These are phyloP conservation scores for Borostomias antarcticus DNA, from an alignment of 2,797 vertebrate genomes.

Conservation along the genomic window DNA sequence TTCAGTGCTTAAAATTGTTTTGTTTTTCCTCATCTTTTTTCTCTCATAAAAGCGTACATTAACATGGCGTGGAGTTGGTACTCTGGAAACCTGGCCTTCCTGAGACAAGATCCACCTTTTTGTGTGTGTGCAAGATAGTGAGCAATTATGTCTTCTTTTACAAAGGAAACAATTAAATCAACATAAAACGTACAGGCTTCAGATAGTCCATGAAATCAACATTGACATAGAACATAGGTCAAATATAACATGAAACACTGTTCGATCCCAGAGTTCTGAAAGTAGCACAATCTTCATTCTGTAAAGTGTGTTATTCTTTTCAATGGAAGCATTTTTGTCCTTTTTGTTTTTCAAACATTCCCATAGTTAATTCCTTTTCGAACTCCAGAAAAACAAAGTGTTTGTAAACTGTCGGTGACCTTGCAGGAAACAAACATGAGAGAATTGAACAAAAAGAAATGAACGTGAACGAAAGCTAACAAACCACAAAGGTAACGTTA, in stretches of 20 bases:
- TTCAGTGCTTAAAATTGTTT: constrained; percentile 91
- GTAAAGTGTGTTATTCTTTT: constrained; percentile 80
- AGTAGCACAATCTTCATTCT: constrained; percentile 92
- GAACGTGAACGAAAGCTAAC: constrained; percentile 64
- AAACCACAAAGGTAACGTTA: constrained; percentile 74
- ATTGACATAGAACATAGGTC: constrained; percentile 74
- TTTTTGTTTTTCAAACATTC: constrained; percentile 62
- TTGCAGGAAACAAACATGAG: constrained; percentile 60
- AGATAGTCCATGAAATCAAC: constrained; percentile 74
- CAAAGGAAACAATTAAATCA: constrained; percentile 73
- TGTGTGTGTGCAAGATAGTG: constrained; percentile 94
- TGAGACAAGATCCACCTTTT: constrained; percentile 95
- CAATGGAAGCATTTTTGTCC: constrained; percentile 87
- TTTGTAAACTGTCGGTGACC: constrained; percentile 95
- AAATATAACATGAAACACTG: constrained; percentile 82
- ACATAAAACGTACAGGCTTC: constrained; percentile 82
- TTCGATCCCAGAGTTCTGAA: constrained; percentile 97
- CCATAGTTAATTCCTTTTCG: constrained; percentile 70
- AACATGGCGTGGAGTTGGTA: constrained; percentile 95
- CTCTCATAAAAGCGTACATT: constrained; percentile 90
- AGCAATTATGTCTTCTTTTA: constrained; percentile 82
- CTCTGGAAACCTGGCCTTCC: constrained; percentile 98
- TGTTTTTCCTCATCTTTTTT: constrained; percentile 35
- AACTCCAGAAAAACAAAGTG: constrained; percentile 87
- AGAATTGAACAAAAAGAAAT: constrained; percentile 43